Base-by-base conservation (phyloP, 2,888 invertebrate genomes). In the Lycocerus yunnanus region DNA sequence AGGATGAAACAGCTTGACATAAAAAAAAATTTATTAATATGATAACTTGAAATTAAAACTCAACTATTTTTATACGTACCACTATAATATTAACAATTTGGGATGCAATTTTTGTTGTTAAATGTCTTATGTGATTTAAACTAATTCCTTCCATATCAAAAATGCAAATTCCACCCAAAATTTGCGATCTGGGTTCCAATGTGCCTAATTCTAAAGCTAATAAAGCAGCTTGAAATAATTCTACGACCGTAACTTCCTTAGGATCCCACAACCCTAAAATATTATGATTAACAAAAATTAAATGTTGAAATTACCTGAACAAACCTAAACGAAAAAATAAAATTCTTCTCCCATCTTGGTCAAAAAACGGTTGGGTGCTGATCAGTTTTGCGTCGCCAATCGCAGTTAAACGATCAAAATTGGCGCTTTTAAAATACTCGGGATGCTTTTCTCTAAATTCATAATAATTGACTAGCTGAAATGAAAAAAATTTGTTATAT, bases 91-190 rank as follows among this genome's bases (percentile, higher is more conserved):
- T 91, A 20, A 93, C 89, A 77, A 93, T 91, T 85, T 90, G 93
- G 1, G 90, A 88, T 0, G 93, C 93, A 4, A 93, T 88, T 1
- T 89, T 89, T 0, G 95, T 94, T 6, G 94, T 94, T 76, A 94
- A 87, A 78, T 93, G 91, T 89, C 93, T 91, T 0, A 92, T 91
- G 76, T 95, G 95, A 73, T 91, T 89, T 77, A 94, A 89, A 1
- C 91, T 89, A 66, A 95, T 89, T 70, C 92, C 92, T 74, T 91
- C 90, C 58, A 95, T 87, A 85, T 95, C 95, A 79, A 95, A 94
- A 72, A 95, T 88, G 11, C 92, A 93, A 6, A 94, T 89, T 0
- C 94, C 95, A 0, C 95, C 95, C 15, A 94, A 87, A 72, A 95
- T 92, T 85, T 95, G 95, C 0, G 92, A 92, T 9, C 91, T 88